These are phyloP conservation scores for Calephelis perditalis DNA, from an alignment of 2,888 invertebrate species.

Conservation along the genomic window DNA sequence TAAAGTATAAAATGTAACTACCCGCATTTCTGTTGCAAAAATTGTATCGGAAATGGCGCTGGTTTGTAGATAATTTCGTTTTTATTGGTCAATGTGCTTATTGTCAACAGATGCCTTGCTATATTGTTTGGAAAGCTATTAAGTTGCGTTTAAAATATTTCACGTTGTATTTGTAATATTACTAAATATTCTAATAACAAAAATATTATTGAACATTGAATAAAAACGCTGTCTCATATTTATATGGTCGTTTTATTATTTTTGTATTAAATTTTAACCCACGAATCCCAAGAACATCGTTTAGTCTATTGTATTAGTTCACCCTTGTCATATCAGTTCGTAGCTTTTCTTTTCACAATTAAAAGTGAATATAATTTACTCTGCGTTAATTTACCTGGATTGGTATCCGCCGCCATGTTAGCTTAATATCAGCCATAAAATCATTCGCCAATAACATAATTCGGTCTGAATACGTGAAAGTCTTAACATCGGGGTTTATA, in stretches of 20 bases:
- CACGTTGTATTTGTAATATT: conserved; percentile 76
- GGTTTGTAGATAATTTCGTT: conserved; percentile 44
- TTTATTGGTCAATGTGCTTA: conserved; percentile 65
- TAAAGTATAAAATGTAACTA: conserved; percentile 15
- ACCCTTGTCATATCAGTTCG: too few species aligned
- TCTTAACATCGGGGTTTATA: too few species aligned
- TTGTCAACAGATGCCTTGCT: conserved; percentile 56
- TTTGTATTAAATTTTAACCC: conserved; percentile 21
- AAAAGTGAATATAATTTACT: too few species aligned
- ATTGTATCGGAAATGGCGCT: conserved; percentile 23
- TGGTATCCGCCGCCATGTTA: too few species aligned
- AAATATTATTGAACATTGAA: conserved; percentile 72
- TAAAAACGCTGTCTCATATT: conserved; percentile 76
- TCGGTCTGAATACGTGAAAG: too few species aligned
- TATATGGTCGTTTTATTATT: conserved; percentile 43
- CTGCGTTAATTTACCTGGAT: too few species aligned
- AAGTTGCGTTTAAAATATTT: conserved; percentile 72
- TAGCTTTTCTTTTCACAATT: too few species aligned
- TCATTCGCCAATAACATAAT: too few species aligned
- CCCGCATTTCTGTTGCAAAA: conserved; percentile 5
- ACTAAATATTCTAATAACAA: conserved; percentile 74
- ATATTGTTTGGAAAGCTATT: conserved; percentile 67
- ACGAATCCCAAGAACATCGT: too few species aligned
- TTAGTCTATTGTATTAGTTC: too few species aligned
- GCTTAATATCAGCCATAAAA: too few species aligned